A percentile compares a stretch with the other conserved stretches of the same genome.
Conservation (phyloP, 2,888 invertebrate species). For the Brachynemurus nebulosus region DNA sequence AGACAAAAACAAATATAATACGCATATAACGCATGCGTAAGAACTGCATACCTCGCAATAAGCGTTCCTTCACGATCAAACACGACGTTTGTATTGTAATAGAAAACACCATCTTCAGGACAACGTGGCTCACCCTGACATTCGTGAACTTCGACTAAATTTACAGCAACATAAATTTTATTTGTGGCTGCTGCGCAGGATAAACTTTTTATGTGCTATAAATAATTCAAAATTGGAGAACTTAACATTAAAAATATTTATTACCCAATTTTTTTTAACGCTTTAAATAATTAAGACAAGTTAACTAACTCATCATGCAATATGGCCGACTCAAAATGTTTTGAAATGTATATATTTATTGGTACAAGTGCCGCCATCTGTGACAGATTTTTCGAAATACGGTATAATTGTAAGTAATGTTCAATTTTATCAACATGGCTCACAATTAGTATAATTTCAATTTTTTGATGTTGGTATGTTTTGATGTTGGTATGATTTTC, state of each 20-base stretch:
- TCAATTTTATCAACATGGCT: no score
- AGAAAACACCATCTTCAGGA: conserved; percentile 23
- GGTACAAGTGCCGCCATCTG: no score
- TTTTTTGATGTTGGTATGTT: no score
- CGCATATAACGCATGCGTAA: neutral
- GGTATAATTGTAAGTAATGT: no score
- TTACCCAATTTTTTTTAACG: neutral
- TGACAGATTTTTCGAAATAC: no score
- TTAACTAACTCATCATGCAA: no score
- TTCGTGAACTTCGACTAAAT: conserved; percentile 11
- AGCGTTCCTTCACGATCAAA: conserved; percentile 37
- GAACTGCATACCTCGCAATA: conserved; percentile 36
- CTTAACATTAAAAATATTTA: neutral
- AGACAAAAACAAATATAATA: neutral
- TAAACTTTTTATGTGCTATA: conserved; percentile 25
- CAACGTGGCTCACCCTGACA: conserved; percentile 25
- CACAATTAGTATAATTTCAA: no score
- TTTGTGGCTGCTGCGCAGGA: conserved; percentile 30
- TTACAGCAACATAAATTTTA: conserved; percentile 12
- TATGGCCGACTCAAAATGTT: no score
- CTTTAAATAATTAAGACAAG: no score
- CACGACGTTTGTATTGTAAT: conserved; percentile 39
- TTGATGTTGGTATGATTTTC: no score
- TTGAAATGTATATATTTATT: no score
- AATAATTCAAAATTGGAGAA: conserved; percentile 9